A percentile compares a stretch with the other conserved stretches of the same genome.
phyloP scores from a whole-genome alignment of 2,113 vertebrate genomes.

The Phoenicopterus ruber region DNA sequence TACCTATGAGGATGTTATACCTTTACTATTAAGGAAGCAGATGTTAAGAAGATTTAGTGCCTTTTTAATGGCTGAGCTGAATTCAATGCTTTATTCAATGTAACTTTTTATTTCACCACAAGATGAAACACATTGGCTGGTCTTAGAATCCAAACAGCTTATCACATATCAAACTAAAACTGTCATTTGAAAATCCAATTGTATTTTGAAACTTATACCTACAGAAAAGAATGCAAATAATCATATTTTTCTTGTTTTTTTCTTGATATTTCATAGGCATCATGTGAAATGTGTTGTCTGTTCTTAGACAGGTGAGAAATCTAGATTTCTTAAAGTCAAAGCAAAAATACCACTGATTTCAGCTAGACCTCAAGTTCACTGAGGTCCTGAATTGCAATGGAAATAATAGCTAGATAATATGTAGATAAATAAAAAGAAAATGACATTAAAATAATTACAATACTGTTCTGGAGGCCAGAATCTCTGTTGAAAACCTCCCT shows the following conservation, averaged over 20 bases:
- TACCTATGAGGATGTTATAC: too few species aligned
- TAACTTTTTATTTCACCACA: constrained; percentile 9
- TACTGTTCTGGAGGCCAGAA: background rate
- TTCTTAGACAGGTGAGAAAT: background rate
- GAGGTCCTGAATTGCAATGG: background rate
- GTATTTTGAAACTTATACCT: background rate
- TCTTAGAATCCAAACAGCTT: constrained; percentile 6
- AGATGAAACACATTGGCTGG: constrained; percentile 1
- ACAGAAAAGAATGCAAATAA: background rate
- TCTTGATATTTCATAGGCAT: background rate
- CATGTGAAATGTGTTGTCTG: background rate
- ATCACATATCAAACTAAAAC: constrained; percentile 27
- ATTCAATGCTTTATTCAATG: constrained; percentile 29
- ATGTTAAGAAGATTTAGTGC: constrained; percentile 37
- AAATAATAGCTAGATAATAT: background rate
- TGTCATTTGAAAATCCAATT: background rate
- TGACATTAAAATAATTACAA: background rate
- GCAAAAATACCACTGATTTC: background rate
- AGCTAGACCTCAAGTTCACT: background rate
- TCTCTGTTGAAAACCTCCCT: background rate
- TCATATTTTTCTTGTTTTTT: background rate
- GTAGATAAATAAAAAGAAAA: background rate
- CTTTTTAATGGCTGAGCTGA: constrained; percentile 41
- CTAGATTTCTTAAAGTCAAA: background rate
- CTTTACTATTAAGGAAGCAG: constrained; percentile 32